A percentile compares a stretch with the other conserved stretches of the same genome.
Conservation (phyloP, 2,113 vertebrate genomes). For the Thamnaconus septentrionalis region DNA sequence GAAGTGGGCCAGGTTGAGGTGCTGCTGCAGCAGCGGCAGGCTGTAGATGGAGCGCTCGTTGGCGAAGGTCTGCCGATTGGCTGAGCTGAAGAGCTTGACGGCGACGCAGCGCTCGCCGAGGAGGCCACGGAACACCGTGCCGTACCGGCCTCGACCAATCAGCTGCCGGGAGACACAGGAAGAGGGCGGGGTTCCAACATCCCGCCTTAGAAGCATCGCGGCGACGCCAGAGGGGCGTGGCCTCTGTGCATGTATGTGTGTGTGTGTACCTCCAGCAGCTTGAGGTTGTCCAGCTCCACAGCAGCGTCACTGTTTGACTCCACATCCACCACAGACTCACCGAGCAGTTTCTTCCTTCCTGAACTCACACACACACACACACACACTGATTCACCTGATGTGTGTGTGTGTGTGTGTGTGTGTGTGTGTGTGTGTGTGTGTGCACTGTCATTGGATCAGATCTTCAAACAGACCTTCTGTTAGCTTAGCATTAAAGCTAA, state of each 20-base stretch:
- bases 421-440: not conserved
- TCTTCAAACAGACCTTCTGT: too few relatives aligned
- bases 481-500: too few relatives aligned
- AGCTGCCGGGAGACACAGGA: constrained; percentile 69
- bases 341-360: constrained; percentile 88
- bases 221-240: too few relatives aligned
- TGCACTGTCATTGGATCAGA: too few relatives aligned
- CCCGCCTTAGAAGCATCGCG: too few relatives aligned
- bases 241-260: not conserved
- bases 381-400: not conserved
- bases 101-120: constrained; percentile 89
- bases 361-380: constrained; percentile 26
- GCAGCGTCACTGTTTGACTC: constrained; percentile 84
- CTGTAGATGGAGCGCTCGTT: constrained; percentile 91
- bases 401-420: too few relatives aligned
- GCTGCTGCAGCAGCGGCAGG: constrained; percentile 85
- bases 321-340: constrained; percentile 86
- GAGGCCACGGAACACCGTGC: constrained; percentile 87
- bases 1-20: constrained; percentile 88
- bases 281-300: constrained; percentile 87
- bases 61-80: constrained; percentile 87
- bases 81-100: constrained; percentile 91
- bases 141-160: constrained; percentile 92
- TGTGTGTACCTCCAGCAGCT: constrained; percentile 85
- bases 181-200: too few relatives aligned